phyloP scores from a whole-genome alignment of 92 coral and sea anemone genomes.

The Palythoa heliodiscus region DNA sequence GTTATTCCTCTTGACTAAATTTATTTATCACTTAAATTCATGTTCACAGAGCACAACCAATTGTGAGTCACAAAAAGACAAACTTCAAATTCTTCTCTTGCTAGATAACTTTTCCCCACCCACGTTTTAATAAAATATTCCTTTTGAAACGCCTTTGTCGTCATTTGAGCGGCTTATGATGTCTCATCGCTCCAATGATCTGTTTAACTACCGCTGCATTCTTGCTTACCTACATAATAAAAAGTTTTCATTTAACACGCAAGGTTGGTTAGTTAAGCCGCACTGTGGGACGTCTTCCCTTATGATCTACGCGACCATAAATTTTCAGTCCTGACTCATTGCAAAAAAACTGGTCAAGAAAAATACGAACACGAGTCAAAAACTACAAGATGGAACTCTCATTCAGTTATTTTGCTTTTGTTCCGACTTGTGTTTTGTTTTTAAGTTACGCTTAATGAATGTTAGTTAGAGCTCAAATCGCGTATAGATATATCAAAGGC shows the following conservation, averaged over 20 bases:
- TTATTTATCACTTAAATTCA: neutral
- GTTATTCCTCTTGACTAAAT: neutral
- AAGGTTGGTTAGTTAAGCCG: neutral
- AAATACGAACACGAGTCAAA: neutral
- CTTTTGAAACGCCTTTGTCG: neutral
- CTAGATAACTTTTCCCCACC: neutral
- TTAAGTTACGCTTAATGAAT: slow-evolving; percentile 17
- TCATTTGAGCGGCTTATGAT: neutral
- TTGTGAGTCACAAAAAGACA: neutral
- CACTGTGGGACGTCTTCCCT: neutral
- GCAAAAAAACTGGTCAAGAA: neutral
- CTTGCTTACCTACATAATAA: slow-evolving; percentile 26
- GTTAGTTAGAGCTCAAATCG: neutral
- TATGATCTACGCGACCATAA: neutral
- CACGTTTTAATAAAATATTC: neutral
- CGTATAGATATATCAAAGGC: neutral
- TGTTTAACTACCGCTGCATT: slow-evolving; percentile 41
- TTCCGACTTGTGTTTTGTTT: slow-evolving; percentile 15
- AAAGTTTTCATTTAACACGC: neutral
- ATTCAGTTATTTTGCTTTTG: neutral
- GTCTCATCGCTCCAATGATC: slow-evolving; percentile 26
- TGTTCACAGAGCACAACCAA: neutral
- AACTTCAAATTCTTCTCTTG: neutral
- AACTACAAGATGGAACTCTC: neutral
- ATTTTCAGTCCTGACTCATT: neutral